Base-by-base conservation (phyloP, 2,797 vertebrate species). In the Scarus forsteni region DNA sequence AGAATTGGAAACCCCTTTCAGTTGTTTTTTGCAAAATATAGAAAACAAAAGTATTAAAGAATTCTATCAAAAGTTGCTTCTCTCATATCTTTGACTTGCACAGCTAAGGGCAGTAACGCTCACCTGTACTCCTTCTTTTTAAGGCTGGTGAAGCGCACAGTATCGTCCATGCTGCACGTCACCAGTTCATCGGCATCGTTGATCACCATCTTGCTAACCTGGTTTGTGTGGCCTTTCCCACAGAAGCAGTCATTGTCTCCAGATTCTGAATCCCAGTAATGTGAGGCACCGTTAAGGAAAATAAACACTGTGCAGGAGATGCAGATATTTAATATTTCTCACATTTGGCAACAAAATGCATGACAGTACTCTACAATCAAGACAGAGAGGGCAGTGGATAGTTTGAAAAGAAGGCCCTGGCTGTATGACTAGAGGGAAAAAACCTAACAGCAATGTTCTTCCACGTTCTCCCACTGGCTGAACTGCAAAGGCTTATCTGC, bases 91-190 rank as follows among this genome's bases (percentile, higher is more conserved):
- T 6, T 52, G 1, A 48, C 27, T 51, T 7, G 10, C 38, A 27
- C 10, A 52, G 13, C 2, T n/a, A 15, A 15, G 9, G 1, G 0
- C 0, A 18, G 11, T 0, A 4, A 43, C 7, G 5, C 63, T 27
- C 73, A 99, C 98, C 96, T 98, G 95, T 98, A 98, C 68, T 97
- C 96, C 36, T 91, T 93, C 68, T 94, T 95, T 48, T 8, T 65
- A 18, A 98, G 78, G 80, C 45, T 93, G 48, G 95, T 97, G 65
- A 90, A 99, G 56, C 98, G 97, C 77, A 99, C 89, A 0, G 97
- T 99, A 46, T 99, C 98, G 1, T 99, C 98, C 98, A 99, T 99
- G 86, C 98, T 95, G 92, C 97, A 98, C 9, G 95, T 95, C 51
- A 99, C 96, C 72, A 99, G 90, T 45, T 96, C 94, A 13, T 90